phyloP scores from a whole-genome alignment of 2,888 invertebrate species.

The Eudemis profundana region DNA sequence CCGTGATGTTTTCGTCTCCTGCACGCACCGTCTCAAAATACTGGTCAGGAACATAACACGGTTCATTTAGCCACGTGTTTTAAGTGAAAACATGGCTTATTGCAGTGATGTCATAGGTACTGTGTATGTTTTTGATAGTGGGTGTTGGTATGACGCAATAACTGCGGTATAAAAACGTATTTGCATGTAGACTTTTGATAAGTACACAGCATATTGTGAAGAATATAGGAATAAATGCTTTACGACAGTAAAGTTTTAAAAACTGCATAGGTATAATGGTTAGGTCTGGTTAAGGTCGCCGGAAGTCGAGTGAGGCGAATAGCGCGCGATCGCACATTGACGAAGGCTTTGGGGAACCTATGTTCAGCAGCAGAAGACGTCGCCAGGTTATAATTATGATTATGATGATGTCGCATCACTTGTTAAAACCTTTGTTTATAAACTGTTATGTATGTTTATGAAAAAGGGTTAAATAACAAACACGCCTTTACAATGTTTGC shows the following conservation, averaged over 20 bases:
- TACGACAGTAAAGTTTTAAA: no score
- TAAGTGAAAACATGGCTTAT: constrained; percentile 42
- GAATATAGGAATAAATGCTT: no score
- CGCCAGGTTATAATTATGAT: no score
- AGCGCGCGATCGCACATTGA: no score
- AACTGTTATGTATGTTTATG: constrained; percentile 15
- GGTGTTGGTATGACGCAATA: constrained; percentile 9
- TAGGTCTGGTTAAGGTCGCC: no score
- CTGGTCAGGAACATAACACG: constrained; percentile 25
- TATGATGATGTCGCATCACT: not conserved
- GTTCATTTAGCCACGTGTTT: constrained; percentile 36
- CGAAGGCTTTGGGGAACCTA: no score
- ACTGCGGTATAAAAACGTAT: not conserved
- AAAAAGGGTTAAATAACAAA: constrained; percentile 26
- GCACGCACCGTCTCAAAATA: constrained; percentile 30
- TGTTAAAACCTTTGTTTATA: not conserved
- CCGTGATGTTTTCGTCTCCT: constrained; percentile 30
- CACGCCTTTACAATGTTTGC: constrained; percentile 20
- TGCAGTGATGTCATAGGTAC: constrained; percentile 13
- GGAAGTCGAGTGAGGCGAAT: no score
- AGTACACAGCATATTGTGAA: no score
- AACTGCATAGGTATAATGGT: no score
- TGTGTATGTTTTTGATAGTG: constrained; percentile 20
- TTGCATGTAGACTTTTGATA: no score
- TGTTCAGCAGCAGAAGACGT: no score